Evolutionary conservation across 2,797 vertebrate species (phyloP).

Genomic region (Danionella dracula): DNA sequence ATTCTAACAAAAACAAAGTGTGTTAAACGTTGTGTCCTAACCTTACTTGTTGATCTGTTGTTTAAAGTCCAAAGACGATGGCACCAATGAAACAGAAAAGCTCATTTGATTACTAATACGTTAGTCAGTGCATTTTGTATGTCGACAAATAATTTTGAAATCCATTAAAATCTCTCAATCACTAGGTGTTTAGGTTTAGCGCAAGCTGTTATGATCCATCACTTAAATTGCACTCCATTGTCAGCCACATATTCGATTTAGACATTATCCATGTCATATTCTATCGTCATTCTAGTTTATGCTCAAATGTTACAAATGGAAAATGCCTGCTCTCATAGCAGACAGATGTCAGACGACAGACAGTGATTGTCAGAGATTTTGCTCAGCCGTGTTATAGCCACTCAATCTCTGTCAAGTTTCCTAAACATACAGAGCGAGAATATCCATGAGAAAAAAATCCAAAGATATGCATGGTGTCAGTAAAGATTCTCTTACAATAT

Average conservation of each 20-base stretch:
- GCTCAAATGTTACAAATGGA: not conserved
- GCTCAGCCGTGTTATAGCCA: constrained; percentile 53
- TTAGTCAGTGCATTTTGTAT: too few species aligned
- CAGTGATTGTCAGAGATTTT: constrained; percentile 64
- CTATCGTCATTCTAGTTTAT: not conserved
- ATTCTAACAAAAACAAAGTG: too few species aligned
- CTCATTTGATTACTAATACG: too few species aligned
- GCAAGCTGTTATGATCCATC: not conserved
- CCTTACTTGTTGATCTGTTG: too few species aligned
- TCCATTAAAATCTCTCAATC: too few species aligned
- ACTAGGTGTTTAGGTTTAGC: not conserved
- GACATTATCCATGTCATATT: not conserved
- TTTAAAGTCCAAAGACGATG: too few species aligned
- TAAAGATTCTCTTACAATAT: constrained; percentile 16
- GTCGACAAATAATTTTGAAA: too few species aligned
- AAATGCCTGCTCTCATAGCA: constrained; percentile 37
- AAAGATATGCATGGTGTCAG: constrained; percentile 19
- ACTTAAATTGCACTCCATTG: not conserved
- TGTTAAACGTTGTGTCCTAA: too few species aligned
- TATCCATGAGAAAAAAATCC: constrained; percentile 1
- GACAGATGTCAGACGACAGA: constrained; percentile 61
- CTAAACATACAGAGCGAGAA: constrained; percentile 57
- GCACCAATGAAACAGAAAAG: too few species aligned
- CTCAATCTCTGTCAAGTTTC: constrained; percentile 69
- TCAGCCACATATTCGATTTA: not conserved